Evolutionary conservation across 2,113 vertebrate genomes (phyloP).

Genomic region (Dasyprocta punctata): DNA sequence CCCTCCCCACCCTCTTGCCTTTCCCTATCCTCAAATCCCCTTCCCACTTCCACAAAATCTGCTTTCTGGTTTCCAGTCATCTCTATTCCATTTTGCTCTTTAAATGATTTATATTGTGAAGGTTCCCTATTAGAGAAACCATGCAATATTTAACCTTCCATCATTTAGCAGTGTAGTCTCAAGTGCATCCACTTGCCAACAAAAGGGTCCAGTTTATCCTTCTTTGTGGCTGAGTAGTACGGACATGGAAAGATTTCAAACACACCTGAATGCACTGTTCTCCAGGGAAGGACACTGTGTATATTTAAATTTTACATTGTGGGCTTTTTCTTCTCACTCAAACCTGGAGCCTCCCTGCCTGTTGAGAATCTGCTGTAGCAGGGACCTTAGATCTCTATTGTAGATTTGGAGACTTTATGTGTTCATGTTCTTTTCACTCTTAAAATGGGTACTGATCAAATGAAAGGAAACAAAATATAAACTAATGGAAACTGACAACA

Average conservation of each 20-base stretch:
- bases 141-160: neutral
- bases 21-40: neutral
- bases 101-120: neutral
- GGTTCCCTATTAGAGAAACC: neutral
- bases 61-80: neutral
- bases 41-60: neutral
- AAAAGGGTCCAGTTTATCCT: neutral
- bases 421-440: neutral
- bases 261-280: too few species aligned
- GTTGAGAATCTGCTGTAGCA: accelerated
- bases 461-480: neutral
- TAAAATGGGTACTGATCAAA: neutral
- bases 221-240: neutral
- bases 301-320: neutral
- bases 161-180: neutral
- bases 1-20: neutral
- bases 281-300: neutral
- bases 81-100: neutral
- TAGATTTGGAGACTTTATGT: neutral
- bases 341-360: too few species aligned
- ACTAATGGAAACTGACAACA: neutral
- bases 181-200: neutral
- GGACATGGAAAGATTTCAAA: neutral
- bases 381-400: neutral
- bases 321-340: neutral